Evolutionary conservation across 2,888 invertebrate genomes (phyloP).

Genomic region (Xestoiulus laeticollis): DNA sequence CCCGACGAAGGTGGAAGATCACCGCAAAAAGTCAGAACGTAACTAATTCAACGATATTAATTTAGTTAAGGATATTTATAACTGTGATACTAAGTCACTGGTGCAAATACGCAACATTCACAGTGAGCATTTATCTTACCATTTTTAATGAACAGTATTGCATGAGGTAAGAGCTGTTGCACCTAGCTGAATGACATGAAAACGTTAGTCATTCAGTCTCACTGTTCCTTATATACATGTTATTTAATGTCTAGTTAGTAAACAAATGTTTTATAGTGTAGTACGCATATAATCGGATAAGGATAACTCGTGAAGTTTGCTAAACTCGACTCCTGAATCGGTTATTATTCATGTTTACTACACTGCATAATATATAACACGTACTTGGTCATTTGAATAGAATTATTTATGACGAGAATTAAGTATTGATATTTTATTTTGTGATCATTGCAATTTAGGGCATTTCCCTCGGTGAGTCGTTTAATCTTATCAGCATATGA

Average conservation of each 20-base stretch:
- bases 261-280: not conserved
- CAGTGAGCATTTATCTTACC: not conserved
- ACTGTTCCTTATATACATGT: slow-evolving; percentile 25
- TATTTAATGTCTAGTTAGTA: slow-evolving; percentile 4
- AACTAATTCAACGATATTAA: not conserved
- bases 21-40: slow-evolving; percentile 52
- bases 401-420: not conserved
- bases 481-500: not conserved
- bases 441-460: not conserved
- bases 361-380: not conserved
- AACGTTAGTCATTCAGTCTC: not conserved
- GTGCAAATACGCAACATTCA: slow-evolving; percentile 10
- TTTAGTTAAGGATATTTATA: not conserved
- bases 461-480: not conserved
- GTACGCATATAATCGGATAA: not conserved
- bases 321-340: not conserved
- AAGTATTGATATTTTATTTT: not conserved
- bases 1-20: slow-evolving; percentile 45
- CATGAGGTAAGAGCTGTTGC: not conserved
- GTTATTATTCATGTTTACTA: not conserved
- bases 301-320: not conserved
- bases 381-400: not conserved
- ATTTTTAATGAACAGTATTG: slow-evolving; percentile 6
- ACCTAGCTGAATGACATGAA: not conserved
- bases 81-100: slow-evolving; percentile 46